Percentiles rank a stretch among this genome's conserved stretches.
These are phyloP conservation scores for Muraenolepis orangiensis DNA, from an alignment of 2,797 vertebrate species.

Conservation along the genomic window DNA sequence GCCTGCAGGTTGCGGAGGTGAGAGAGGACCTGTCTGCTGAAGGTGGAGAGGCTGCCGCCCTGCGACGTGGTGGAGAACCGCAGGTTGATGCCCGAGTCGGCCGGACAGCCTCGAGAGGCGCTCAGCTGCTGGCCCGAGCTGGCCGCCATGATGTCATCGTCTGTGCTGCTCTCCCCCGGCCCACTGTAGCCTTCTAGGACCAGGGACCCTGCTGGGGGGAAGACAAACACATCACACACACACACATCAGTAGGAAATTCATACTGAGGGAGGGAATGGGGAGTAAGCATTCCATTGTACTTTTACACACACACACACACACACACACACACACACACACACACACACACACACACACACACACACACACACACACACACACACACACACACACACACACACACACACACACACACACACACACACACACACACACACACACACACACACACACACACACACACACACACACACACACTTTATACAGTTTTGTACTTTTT, in stretches of 20 bases:
- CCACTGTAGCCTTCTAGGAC: constrained; percentile 85
- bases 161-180: constrained; percentile 89
- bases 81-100: constrained; percentile 76
- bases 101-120: constrained; percentile 73
- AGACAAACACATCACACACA: neutral
- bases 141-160: constrained; percentile 79
- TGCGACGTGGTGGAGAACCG: constrained; percentile 74
- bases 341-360: neutral
- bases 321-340: neutral
- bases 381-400: neutral
- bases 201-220: constrained; percentile 80
- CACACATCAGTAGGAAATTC: no score
- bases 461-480: no score
- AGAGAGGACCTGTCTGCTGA: constrained; percentile 85
- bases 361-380: neutral
- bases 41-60: constrained; percentile 75
- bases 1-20: constrained; percentile 88
- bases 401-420: no score
- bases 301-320: no score
- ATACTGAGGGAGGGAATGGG: no score
- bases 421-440: no score
- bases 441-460: no score
- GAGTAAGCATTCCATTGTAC: no score
- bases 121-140: constrained; percentile 70
- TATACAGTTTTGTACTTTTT: no score